Conservation (phyloP, 2,888 invertebrate species). For the Timema cristinae region DNA sequence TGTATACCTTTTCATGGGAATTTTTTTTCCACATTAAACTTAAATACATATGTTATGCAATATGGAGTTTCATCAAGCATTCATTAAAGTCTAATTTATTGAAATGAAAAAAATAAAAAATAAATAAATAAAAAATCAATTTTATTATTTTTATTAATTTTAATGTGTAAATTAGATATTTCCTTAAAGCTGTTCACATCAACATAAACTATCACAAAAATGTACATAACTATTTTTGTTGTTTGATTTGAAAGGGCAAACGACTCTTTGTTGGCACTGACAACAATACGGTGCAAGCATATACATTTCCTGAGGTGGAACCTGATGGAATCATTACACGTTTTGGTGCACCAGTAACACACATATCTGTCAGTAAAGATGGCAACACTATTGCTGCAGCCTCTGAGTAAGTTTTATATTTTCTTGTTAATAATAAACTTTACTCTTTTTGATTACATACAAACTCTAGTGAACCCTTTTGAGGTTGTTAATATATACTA, state of each 20-base stretch:
- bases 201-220: not conserved
- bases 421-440: no score
- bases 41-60: no score
- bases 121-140: no score
- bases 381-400: slow-evolving; percentile 65
- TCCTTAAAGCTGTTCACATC: not conserved
- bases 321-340: slow-evolving; percentile 81
- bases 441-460: slow-evolving; percentile 1
- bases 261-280: slow-evolving; percentile 78
- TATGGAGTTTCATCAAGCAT: no score
- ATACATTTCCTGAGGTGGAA: slow-evolving; percentile 74
- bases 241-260: slow-evolving; percentile 43
- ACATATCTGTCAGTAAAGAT: slow-evolving; percentile 64
- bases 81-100: no score
- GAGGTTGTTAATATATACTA: no score
- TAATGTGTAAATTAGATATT: not conserved
- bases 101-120: no score
- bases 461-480: not conserved
- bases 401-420: slow-evolving; percentile 47
- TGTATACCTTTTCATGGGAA: no score
- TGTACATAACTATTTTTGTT: not conserved
- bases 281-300: slow-evolving; percentile 78
- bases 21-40: no score
- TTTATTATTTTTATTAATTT: no score
- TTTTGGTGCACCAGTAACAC: slow-evolving; percentile 84